phyloP scores from a whole-genome alignment of 1,140 invertebrate species.

The Drosophila sucinea region DNA sequence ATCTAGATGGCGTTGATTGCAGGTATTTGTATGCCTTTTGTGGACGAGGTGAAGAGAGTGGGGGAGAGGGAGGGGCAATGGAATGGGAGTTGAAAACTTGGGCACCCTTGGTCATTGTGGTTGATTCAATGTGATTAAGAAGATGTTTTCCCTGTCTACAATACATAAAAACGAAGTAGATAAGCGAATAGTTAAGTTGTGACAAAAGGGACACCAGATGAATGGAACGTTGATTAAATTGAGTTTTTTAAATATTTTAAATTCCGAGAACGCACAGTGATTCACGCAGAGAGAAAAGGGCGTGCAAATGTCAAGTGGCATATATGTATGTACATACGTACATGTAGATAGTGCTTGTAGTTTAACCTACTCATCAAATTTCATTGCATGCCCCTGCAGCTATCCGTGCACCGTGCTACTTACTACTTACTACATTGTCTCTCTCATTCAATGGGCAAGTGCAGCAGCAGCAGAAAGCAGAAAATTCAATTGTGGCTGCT shows the following conservation, averaged over 20 bases:
- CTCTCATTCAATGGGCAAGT: slow-evolving; percentile 24
- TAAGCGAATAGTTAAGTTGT: neutral
- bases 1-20: slow-evolving; percentile 79
- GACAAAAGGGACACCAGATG: neutral
- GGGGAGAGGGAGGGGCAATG: neutral
- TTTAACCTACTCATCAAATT: slow-evolving; percentile 15
- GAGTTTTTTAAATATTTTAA: neutral
- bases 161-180: neutral
- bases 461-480: slow-evolving; percentile 32
- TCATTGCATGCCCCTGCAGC: neutral
- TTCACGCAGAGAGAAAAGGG: neutral
- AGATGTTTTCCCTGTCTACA: slow-evolving; percentile 17
- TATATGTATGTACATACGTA: neutral
- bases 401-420: neutral
- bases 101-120: slow-evolving; percentile 6
- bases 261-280: neutral
- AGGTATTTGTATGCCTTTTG: slow-evolving; percentile 64
- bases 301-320: neutral
- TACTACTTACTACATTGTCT: slow-evolving; percentile 38
- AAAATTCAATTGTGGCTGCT: slow-evolving; percentile 71
- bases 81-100: neutral
- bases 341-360: neutral
- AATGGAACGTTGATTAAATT: slow-evolving; percentile 8
- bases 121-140: slow-evolving; percentile 45
- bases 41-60: slow-evolving; percentile 4